phyloP scores from a whole-genome alignment of 2,888 invertebrate species.

The Adineta ricciae region DNA sequence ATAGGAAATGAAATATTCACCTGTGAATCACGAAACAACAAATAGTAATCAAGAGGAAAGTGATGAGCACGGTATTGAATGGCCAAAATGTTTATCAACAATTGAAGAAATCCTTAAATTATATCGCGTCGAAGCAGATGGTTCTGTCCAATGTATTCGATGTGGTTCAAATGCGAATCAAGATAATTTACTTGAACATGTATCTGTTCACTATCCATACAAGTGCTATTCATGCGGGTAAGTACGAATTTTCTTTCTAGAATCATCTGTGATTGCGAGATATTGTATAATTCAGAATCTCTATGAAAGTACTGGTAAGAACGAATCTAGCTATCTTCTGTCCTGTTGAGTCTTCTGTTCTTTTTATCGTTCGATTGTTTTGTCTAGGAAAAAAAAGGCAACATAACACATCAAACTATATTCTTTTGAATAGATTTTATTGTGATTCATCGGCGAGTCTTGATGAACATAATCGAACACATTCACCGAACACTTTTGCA shows the following conservation, averaged over 20 bases:
- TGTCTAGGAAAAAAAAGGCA: background rate
- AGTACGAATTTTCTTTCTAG: background rate
- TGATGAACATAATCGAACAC: background rate
- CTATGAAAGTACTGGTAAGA: background rate
- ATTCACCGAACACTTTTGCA: background rate
- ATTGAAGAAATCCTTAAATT: slow-evolving; percentile 1
- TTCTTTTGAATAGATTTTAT: background rate
- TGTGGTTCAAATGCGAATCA: background rate
- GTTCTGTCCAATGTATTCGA: background rate
- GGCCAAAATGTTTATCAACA: background rate
- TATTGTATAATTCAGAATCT: background rate
- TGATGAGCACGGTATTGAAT: background rate
- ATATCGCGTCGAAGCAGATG: background rate
- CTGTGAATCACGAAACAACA: background rate
- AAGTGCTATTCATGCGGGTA: slow-evolving; percentile 5
- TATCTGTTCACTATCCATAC: slow-evolving; percentile 6
- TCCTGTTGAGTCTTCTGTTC: background rate
- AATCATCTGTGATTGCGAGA: background rate
- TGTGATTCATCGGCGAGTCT: slow-evolving; percentile 5
- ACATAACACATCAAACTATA: background rate
- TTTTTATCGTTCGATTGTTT: background rate
- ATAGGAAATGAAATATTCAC: slow-evolving; percentile 7
- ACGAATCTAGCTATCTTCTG: background rate
- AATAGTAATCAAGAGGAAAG: background rate
- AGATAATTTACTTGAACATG: slow-evolving; percentile 19